These are phyloP conservation scores for Electrophaes corylata DNA, from an alignment of 2,888 invertebrate species.

Conservation along the genomic window DNA sequence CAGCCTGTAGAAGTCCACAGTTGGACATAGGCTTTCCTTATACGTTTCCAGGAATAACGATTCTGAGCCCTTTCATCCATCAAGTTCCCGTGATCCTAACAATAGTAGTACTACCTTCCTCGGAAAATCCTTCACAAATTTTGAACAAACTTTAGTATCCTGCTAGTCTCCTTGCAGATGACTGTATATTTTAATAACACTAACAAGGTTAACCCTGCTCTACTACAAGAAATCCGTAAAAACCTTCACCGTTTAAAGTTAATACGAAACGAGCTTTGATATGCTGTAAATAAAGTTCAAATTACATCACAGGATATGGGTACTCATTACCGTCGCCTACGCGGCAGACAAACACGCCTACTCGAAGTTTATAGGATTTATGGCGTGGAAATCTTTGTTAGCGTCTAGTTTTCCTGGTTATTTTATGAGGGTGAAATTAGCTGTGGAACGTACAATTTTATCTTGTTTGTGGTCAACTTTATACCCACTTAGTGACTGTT, in stretches of 20 bases:
- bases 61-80: too few relatives aligned
- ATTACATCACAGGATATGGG: conserved; percentile 40
- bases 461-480: conserved; percentile 16
- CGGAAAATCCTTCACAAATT: too few relatives aligned
- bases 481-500: conserved; percentile 7
- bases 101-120: too few relatives aligned
- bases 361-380: conserved; percentile 34
- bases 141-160: too few relatives aligned
- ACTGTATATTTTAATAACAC: neutral
- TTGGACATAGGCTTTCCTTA: too few relatives aligned
- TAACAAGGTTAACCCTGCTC: neutral
- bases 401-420: conserved; percentile 26
- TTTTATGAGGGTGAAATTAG: conserved; percentile 24
- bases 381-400: conserved; percentile 31
- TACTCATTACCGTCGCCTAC: conserved; percentile 57
- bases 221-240: conserved; percentile 29
- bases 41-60: too few relatives aligned
- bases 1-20: too few relatives aligned
- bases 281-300: conserved; percentile 51
- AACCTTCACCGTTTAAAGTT: conserved; percentile 35
- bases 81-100: too few relatives aligned
- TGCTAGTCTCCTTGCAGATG: too few relatives aligned
- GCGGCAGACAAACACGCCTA: conserved; percentile 62
- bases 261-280: conserved; percentile 40
- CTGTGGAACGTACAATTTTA: conserved; percentile 18